A percentile compares a stretch with the other conserved stretches of the same genome.
Evolutionary conservation across 2,113 vertebrate species (phyloP).

Genomic region (Crypturellus undulatus): DNA sequence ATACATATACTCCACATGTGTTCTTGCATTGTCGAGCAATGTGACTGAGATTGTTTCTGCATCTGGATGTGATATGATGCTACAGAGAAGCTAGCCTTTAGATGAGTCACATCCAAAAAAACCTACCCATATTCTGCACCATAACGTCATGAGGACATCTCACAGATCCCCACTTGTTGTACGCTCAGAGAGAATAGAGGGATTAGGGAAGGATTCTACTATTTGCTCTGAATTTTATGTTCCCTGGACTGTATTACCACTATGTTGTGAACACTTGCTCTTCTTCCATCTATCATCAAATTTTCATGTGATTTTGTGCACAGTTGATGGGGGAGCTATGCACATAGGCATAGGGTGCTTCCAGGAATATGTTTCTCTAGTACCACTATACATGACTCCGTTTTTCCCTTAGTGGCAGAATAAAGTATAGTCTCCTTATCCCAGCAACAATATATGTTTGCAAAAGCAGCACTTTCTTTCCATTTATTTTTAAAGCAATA

Average conservation of each 20-base stretch:
- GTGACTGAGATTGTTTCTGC: neutral
- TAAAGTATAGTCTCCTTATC: neutral
- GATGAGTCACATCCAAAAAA: neutral
- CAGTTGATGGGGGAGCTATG: neutral
- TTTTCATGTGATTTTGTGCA: neutral
- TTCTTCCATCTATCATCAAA: neutral
- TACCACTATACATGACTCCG: neutral
- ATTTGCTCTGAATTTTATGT: neutral
- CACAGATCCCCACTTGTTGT: neutral
- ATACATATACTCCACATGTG: rapidly evolving
- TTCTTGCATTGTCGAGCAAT: neutral
- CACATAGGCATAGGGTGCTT: neutral
- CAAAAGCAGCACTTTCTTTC: neutral
- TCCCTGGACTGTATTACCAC: neutral
- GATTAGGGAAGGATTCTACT: neutral
- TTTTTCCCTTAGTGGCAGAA: neutral
- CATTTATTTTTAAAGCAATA: neutral
- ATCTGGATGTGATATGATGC: neutral
- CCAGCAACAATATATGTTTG: neutral
- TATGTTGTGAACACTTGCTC: neutral
- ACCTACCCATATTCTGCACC: neutral
- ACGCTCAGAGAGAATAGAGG: neutral
- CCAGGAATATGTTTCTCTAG: neutral
- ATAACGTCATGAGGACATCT: neutral
- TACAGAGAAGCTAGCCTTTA: neutral